These are phyloP conservation scores for Nysson spinosus DNA, from an alignment of 2,888 invertebrate species.

Conservation along the genomic window DNA sequence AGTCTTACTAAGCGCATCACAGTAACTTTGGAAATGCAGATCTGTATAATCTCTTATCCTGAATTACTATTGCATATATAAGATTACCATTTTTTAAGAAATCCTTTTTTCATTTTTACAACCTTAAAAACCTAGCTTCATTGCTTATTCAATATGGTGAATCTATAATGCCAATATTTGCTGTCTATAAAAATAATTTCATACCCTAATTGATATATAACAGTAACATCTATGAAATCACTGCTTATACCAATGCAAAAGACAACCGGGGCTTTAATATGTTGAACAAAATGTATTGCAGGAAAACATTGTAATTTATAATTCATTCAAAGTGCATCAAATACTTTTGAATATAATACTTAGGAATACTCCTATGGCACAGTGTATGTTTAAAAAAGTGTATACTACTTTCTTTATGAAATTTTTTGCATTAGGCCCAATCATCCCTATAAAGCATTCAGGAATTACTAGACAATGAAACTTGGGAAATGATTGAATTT, in stretches of 20 bases:
- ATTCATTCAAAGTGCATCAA: constrained; percentile 6
- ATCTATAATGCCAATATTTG: constrained; percentile 34
- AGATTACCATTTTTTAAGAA: no score
- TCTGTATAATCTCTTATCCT: constrained; percentile 58
- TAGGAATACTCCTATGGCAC: constrained; percentile 22
- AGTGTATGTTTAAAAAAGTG: constrained; percentile 3
- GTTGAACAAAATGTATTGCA: constrained; percentile 9
- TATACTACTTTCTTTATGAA: constrained; percentile 8
- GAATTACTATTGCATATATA: constrained; percentile 56
- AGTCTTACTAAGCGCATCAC: constrained; percentile 69
- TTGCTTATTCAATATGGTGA: constrained; percentile 30
- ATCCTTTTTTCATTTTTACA: constrained; percentile 24
- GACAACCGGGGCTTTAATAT: no score
- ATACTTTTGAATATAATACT: background rate
- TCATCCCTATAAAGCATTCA: constrained; percentile 1
- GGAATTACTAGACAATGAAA: constrained; percentile 14
- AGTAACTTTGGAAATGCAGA: constrained; percentile 70
- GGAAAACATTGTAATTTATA: constrained; percentile 18
- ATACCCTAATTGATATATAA: constrained; percentile 4
- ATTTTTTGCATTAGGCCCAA: background rate
- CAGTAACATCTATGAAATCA: background rate
- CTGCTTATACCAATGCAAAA: constrained; percentile 3
- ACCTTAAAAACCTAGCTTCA: constrained; percentile 29
- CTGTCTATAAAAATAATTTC: constrained; percentile 22
- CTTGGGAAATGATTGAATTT: constrained; percentile 28